Base-by-base conservation (phyloP, 1,140 invertebrate species). In the Polypedilum pembai region DNA sequence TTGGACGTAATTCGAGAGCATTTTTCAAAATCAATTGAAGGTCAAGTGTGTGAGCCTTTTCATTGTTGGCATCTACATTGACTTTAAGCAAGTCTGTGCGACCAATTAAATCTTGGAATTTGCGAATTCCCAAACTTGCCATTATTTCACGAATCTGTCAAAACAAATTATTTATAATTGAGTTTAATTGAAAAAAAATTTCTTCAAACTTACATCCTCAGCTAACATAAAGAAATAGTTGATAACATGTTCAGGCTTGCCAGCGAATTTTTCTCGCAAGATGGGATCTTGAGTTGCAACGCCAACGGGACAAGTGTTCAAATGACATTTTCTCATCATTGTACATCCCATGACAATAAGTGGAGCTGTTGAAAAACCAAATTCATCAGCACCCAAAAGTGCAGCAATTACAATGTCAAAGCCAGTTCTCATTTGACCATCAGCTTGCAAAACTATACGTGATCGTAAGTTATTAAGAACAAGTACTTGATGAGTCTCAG, bases 271-370 rank as follows among this genome's bases (percentile, higher is more conserved):
- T 80, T 95, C 95, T 21, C 98, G 86, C 18, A 99, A 84, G 15
- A 91, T 86, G 0, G 97, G 97, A 87, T 99, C 98, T 85, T 97
- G 95, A 0, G 98, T 99, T 1, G 97, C 97, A 79, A 99, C 94
- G 76, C 98, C 98, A 74, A 99, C 98, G 0, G 98, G 98, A 80
- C 98, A 99, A 24, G 98, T 99, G 83, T 99, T 99, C 75, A 99
- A 85, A 83, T 99, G 98, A 82, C 98, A 99, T 83, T 99, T 99
- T 74, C 98, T 86, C 98, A 99, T 99, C 98, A 99, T 99, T 7
- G 96, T 99, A 80, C 98, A 99, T 8, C 86, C 92, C 83, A 99
- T 89, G 0, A 93, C 95, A 82, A 99, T 99, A 63, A 99, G 84
- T 0, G 98, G 97, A 5, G 97, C 97, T 12, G 98, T 99, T 80